A percentile compares a stretch with the other conserved stretches of the same genome.
Evolutionary conservation across 1,140 invertebrate species (phyloP).

Genomic region (Pogonus chalceus): DNA sequence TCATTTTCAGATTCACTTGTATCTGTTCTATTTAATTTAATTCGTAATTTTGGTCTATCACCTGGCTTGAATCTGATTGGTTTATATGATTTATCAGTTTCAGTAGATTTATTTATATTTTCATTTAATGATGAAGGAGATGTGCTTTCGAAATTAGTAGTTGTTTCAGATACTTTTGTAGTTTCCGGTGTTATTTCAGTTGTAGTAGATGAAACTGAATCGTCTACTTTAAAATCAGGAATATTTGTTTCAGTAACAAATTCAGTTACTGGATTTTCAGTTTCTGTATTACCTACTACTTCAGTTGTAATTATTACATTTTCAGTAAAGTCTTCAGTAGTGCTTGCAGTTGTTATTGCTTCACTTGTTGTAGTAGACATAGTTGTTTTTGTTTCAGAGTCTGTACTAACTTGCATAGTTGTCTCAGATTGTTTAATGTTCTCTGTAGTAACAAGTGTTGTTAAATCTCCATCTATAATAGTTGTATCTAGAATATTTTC

Average conservation of each 20-base stretch:
- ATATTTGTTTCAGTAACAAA: not conserved
- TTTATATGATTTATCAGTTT: not conserved
- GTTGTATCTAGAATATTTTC: not conserved
- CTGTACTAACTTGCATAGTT: not conserved
- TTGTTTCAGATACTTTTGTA: not conserved
- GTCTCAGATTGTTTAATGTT: not conserved
- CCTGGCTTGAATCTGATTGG: not conserved
- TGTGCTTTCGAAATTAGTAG: no score
- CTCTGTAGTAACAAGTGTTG: not conserved
- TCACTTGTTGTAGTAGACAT: not conserved
- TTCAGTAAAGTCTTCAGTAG: not conserved
- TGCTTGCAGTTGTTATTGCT: not conserved
- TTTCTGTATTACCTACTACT: no score
- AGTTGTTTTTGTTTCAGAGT: not conserved
- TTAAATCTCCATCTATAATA: not conserved
- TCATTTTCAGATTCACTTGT: not conserved
- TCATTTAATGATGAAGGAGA: conserved; percentile 7
- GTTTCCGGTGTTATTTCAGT: conserved; percentile 14
- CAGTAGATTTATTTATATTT: not conserved
- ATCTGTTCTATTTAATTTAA: conserved; percentile 2
- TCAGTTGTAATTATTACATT: no score
- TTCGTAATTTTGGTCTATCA: not conserved
- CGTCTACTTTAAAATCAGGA: not conserved
- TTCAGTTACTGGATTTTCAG: not conserved
- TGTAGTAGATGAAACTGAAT: not conserved